Conservation (phyloP, 2,113 vertebrate species). For the Dunckerocampus dactyliophorus region DNA sequence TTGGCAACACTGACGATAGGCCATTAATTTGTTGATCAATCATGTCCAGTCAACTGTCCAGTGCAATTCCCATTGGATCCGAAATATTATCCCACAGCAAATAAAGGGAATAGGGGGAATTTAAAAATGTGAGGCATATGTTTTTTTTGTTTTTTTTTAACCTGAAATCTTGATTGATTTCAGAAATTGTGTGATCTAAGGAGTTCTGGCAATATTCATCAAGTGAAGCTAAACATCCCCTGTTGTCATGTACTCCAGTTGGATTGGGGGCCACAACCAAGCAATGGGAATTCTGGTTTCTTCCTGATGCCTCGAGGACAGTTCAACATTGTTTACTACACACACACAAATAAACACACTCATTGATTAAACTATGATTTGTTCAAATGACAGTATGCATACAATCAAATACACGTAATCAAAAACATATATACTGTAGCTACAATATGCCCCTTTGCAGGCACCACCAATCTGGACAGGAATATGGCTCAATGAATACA, state of each 20-base stretch:
- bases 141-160: too few relatives aligned
- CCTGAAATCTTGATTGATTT: too few relatives aligned
- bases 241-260: slow-evolving; percentile 51
- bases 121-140: too few relatives aligned
- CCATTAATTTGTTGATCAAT: too few relatives aligned
- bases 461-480: slow-evolving; percentile 69
- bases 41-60: too few relatives aligned
- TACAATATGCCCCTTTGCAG: slow-evolving; percentile 14
- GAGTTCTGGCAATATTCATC: slow-evolving; percentile 40
- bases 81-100: too few relatives aligned
- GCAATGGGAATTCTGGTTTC: slow-evolving; percentile 47
- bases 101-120: too few relatives aligned
- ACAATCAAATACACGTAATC: not conserved
- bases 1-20: too few relatives aligned
- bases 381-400: slow-evolving; percentile 14
- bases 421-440: not conserved
- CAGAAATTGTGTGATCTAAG: too few relatives aligned
- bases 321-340: slow-evolving; percentile 20
- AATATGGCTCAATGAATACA: slow-evolving; percentile 89
- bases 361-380: not conserved
- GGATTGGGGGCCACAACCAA: slow-evolving; percentile 44
- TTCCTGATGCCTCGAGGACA: slow-evolving; percentile 44
- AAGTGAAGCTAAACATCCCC: slow-evolving; percentile 38
- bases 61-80: too few relatives aligned
- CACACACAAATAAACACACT: not conserved